Evolutionary conservation across 2,113 vertebrate genomes (phyloP).

Genomic region (Gymnarchus niloticus): DNA sequence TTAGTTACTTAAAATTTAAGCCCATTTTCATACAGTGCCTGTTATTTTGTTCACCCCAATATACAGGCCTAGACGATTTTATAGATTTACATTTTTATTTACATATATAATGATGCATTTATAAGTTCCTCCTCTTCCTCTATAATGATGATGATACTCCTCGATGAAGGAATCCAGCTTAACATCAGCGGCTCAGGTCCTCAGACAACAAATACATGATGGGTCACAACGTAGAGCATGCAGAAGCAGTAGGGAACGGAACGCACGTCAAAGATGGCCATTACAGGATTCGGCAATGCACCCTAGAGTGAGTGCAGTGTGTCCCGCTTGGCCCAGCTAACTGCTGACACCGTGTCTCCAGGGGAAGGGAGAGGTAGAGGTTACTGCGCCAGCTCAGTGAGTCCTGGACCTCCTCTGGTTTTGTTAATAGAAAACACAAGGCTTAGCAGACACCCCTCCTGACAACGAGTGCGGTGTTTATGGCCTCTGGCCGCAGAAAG

Average conservation of each 20-base stretch:
- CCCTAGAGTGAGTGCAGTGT: constrained; percentile 32
- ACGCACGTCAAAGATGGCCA: neutral
- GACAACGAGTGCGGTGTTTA: neutral
- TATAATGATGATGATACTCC: neutral
- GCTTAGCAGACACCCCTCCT: neutral
- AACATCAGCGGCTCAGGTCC: neutral
- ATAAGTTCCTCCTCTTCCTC: neutral
- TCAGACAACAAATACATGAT: too few species aligned
- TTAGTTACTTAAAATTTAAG: too few species aligned
- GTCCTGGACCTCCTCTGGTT: constrained; percentile 18
- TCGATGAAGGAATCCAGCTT: neutral
- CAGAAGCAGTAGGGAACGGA: too few species aligned
- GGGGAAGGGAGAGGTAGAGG: constrained; percentile 16
- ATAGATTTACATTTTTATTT: neutral
- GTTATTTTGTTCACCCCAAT: neutral
- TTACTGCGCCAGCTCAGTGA: constrained; percentile 21
- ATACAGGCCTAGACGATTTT: neutral
- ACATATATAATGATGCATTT: neutral
- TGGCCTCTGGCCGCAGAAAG: neutral
- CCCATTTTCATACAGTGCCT: neutral
- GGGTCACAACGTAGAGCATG: neutral
- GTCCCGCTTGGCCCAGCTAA: constrained; percentile 27
- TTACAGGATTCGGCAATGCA: neutral
- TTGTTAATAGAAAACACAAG: neutral
- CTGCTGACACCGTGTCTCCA: constrained; percentile 43